Base-by-base conservation (phyloP, 2,113 vertebrate genomes). In the Ochotona curzoniae region DNA sequence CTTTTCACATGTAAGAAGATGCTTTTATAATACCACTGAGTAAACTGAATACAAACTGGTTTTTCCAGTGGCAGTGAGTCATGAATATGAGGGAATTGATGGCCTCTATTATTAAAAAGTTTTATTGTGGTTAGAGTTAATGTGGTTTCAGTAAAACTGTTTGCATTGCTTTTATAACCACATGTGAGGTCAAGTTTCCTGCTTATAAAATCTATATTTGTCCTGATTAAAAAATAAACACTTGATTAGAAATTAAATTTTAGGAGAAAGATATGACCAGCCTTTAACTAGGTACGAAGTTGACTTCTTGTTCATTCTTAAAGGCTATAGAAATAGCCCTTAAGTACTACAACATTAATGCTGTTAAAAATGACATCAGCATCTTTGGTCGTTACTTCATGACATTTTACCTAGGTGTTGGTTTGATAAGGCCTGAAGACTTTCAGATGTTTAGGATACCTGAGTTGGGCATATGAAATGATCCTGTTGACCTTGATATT, bases 61-160 rank as follows among this genome's bases (percentile, higher is more conserved):
- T 95, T 96, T 95, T 81, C 90, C 94, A 76, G 83, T 89, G 60
- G 51, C 47, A 60, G 63, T 93, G 95, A 97, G 80, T 96, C 92
- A 96, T 38, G 30, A 80, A 49, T 89, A 70, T 89, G 71, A 93
- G 71, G 57, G 85, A 94, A 93, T 74, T 93, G 79, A 88, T 84
- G 15, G n/a, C 89, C 75, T 91, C 70, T 94, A 4, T 91, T 89
- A 91, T 94, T 90, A 92, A 95, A 57, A 91, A 87, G 30, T 79
- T 79, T 92, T 90, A 54, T 18, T 92, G 82, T 95, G 83, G 38
- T 93, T 95, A 81, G 81, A 89, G 73, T 89, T 89, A 96, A 83
- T 95, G 71, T 85, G 44, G 75, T 92, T 94, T 93, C 70, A 83
- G 2, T 96, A 94, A 94, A 93, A 89, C 30, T 83, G 11, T 90